phyloP scores from a whole-genome alignment of 2,113 vertebrate genomes.

The Pitta sordida region DNA sequence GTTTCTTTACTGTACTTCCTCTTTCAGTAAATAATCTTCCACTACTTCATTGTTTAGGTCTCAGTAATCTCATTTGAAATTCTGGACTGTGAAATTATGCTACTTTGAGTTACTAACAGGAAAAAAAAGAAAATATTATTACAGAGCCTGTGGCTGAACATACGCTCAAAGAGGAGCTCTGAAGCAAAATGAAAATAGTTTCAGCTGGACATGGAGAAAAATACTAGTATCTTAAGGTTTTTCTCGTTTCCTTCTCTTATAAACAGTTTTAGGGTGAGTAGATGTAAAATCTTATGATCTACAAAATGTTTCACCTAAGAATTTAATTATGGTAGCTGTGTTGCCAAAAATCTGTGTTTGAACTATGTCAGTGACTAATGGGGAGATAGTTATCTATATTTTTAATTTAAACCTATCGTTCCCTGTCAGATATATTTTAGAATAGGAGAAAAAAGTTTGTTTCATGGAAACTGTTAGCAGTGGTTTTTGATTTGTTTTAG shows the following conservation, averaged over 20 bases:
- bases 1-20: not conserved
- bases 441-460: not conserved
- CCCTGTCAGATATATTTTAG: not conserved
- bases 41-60: not conserved
- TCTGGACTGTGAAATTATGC: not conserved
- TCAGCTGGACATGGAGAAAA: conserved; percentile 14
- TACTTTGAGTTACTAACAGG: not conserved
- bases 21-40: not conserved
- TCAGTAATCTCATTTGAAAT: not conserved
- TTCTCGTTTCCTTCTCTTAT: conserved; percentile 30
- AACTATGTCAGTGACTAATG: conserved; percentile 43
- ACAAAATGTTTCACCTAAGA: conserved; percentile 29
- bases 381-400: conserved; percentile 52
- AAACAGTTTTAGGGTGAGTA: conserved; percentile 50
- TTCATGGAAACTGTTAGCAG: not conserved
- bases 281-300: conserved; percentile 61
- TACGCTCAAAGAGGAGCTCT: not conserved
- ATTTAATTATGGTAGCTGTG: conserved; percentile 48
- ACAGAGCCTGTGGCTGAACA: not conserved
- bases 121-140: not conserved
- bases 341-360: conserved; percentile 60
- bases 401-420: conserved; percentile 35
- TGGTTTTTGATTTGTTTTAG: conserved; percentile 9
- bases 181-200: conserved; percentile 12
- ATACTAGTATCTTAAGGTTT: conserved; percentile 17